A percentile compares a stretch with the other conserved stretches of the same genome.
Conservation (phyloP, 2,888 invertebrate genomes). For the Cancer borealis region DNA sequence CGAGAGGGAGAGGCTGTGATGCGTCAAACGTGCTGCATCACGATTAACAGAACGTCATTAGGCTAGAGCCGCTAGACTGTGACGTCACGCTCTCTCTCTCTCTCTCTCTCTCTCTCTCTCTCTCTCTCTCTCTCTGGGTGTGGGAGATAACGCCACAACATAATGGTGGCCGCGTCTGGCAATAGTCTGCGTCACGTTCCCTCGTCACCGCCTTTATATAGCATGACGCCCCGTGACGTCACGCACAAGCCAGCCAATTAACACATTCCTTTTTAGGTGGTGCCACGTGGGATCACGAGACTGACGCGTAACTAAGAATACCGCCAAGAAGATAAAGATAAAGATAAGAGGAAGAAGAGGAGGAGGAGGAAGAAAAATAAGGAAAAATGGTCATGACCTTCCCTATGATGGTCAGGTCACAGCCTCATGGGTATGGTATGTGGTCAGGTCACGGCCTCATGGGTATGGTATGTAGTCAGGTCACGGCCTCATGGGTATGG, state of each 20-base stretch:
- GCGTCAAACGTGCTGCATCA: no score
- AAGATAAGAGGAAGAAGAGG: background rate
- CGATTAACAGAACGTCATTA: no score
- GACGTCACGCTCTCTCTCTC: no score
- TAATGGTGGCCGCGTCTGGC: background rate
- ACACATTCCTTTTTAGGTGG: background rate
- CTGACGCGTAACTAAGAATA: background rate
- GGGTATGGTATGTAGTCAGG: no score
- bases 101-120: no score
- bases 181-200: background rate
- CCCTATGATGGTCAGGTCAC: no score
- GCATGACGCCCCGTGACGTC: background rate
- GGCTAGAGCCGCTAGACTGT: no score
- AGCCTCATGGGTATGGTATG: no score
- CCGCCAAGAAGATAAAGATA: background rate
- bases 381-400: background rate
- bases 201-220: slow-evolving; percentile 17
- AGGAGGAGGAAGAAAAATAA: background rate
- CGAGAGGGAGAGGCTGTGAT: no score
- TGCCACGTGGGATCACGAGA: slow-evolving; percentile 6
- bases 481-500: no score
- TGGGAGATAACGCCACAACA: background rate
- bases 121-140: background rate
- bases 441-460: no score
- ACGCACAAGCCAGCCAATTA: background rate